phyloP scores from a whole-genome alignment of 2,888 invertebrate genomes.

The Hololepta plana region DNA sequence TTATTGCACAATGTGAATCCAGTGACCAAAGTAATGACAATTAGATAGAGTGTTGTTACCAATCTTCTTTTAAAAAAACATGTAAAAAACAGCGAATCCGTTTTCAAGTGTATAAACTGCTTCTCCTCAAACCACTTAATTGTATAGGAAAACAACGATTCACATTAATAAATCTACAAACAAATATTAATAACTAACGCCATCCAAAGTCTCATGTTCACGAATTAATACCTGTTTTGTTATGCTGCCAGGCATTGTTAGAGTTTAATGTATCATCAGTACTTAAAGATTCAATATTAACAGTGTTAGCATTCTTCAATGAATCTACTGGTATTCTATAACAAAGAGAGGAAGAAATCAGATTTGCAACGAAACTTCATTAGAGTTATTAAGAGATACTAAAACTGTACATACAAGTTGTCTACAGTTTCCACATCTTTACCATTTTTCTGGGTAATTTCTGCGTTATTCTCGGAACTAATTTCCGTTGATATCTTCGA shows the following conservation, averaged over 20 bases:
- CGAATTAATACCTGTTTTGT: conserved; percentile 21
- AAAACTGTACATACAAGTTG: conserved; percentile 24
- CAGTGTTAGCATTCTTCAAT: conserved; percentile 26
- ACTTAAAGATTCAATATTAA: conserved; percentile 23
- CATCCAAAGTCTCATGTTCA: conserved; percentile 15
- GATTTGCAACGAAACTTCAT: not conserved
- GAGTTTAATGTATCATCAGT: conserved; percentile 26
- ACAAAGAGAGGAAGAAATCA: conserved; percentile 8
- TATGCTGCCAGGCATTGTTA: conserved; percentile 26
- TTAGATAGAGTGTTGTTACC: conserved; percentile 5
- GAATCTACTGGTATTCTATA: conserved; percentile 25
- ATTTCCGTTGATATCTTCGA: no score
- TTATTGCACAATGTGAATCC: no score
- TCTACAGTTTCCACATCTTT: conserved; percentile 25
- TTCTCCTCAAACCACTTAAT: conserved; percentile 9
- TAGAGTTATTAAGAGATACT: conserved; percentile 1
- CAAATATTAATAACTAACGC: conserved; percentile 3
- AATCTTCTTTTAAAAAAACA: conserved; percentile 7
- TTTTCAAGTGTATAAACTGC: conserved; percentile 13
- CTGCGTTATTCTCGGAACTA: conserved; percentile 13
- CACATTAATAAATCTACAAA: conserved; percentile 23
- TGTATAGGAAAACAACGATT: conserved; percentile 18
- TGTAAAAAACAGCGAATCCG: conserved; percentile 9
- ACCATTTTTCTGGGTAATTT: conserved; percentile 20
- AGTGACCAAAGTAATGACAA: no score